Base-by-base conservation (phyloP, 2,113 vertebrate species). In the Nipponia nippon region DNA sequence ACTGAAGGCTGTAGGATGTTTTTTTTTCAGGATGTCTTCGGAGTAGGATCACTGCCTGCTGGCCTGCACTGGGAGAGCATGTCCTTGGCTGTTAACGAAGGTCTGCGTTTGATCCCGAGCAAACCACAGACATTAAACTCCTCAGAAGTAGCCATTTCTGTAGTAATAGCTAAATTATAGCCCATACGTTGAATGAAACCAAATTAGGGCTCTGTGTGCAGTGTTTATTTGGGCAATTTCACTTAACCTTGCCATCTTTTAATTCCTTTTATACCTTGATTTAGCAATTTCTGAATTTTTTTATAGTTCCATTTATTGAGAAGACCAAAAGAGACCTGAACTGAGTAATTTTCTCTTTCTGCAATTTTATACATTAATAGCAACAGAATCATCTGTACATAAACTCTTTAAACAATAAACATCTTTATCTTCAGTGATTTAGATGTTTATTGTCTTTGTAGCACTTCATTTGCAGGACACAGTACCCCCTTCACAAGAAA, bases 231-330 rank as follows among this genome's bases (percentile, higher is more conserved):
- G 56, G 73, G 61, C 73, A 91, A 89, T 94, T 96, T 82, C 70
- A 76, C 61, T 96, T 93, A 95, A 91, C 93, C 93, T 93, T 93
- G 65, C n/a, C 66, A 69, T 84, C 18, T 93, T 87, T 71, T 91
- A 95, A 96, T 89, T 96, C 72, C 72, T 63, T 89, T 91, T 63
- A 69, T 91, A 76, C 53, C 53, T 87, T 71, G 63, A 82, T 89
- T 71, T 93, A 82, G 73, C 82, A 63, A 93, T 93, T 93, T 82
- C 72, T 91, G 72, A 47, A 11, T 2, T 71, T 86, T 86, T 91
- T n/a, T 12, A 82, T 85, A 61, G 65, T 56, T 89, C 27, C 4
- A 2, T 76, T 96, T 95, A 93, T 42, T 63, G 46, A 89, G 77
- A 89, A 66, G 29, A 81, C 42, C 50, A 63, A 50, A 53, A 73